These are phyloP conservation scores for Ardeotis arabs DNA, from an alignment of 2,113 vertebrate genomes.

Conservation along the genomic window DNA sequence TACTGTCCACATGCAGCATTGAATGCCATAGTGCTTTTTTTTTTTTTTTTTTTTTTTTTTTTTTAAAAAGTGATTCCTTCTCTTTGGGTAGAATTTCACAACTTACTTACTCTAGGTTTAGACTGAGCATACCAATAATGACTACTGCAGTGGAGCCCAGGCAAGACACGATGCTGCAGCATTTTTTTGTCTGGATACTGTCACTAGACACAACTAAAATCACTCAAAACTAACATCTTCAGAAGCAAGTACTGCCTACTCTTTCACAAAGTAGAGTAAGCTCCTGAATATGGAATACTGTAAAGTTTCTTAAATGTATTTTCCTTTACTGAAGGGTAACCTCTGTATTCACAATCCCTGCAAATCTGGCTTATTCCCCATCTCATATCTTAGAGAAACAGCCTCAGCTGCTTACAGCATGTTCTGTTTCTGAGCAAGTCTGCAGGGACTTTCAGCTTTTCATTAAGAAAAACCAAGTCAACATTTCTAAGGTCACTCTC, in stretches of 20 bases:
- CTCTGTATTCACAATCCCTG: not conserved
- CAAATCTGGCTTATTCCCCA: not conserved
- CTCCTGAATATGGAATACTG: not conserved
- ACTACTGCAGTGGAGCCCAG: not conserved
- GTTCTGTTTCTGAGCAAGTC: not conserved
- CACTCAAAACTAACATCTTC: not conserved
- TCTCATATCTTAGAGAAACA: not conserved
- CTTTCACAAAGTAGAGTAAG: not conserved
- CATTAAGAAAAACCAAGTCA: not conserved
- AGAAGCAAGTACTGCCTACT: not conserved
- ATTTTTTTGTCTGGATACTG: not conserved
- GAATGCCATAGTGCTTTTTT: too few species aligned
- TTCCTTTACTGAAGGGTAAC: not conserved
- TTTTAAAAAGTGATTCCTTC: not conserved
- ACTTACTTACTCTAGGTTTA: not conserved
- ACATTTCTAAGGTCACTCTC: not conserved
- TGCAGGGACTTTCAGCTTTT: constrained; percentile 25
- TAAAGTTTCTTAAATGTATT: not conserved
- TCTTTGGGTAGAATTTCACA: not conserved
- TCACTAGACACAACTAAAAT: not conserved
- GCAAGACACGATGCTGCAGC: not conserved
- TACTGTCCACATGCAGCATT: too few species aligned
- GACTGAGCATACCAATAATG: not conserved
- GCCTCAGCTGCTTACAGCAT: not conserved
- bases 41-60: not conserved